phyloP scores from a whole-genome alignment of 2,113 vertebrate genomes.

The Centropus bengalensis region DNA sequence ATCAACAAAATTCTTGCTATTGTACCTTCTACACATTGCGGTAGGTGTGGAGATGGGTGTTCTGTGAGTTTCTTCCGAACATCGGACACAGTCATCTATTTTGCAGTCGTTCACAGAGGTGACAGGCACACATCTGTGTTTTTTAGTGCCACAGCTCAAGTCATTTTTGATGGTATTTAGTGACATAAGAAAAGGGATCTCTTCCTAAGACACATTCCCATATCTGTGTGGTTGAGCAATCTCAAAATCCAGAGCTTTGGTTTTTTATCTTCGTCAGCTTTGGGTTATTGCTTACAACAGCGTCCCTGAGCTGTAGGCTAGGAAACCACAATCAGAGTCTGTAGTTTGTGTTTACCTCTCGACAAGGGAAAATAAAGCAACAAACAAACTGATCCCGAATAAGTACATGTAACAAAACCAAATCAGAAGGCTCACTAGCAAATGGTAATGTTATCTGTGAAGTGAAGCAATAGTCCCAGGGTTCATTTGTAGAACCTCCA shows the following conservation, averaged over 20 bases:
- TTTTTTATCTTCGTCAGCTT: background rate
- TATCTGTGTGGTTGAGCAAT: background rate
- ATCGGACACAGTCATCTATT: background rate
- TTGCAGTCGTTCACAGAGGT: background rate
- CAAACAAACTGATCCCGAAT: background rate
- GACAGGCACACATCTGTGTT: background rate
- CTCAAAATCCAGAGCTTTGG: background rate
- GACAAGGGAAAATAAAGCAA: background rate
- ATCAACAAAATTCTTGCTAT: background rate
- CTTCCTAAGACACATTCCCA: background rate
- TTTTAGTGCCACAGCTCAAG: background rate
- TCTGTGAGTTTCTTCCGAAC: background rate
- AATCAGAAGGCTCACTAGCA: background rate
- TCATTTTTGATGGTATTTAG: background rate
- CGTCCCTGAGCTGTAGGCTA: background rate
- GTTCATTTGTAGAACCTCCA: background rate
- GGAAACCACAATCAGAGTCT: background rate
- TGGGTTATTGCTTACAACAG: background rate
- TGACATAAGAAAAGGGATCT: background rate
- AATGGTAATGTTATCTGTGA: background rate
- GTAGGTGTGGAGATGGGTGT: background rate
- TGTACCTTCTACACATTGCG: background rate
- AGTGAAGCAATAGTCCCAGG: background rate
- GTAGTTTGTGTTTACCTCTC: background rate
- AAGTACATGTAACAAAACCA: background rate